Conservation (phyloP, 30 jellyfish, hydroid and myxozoan genomes). For the Nemopilema nomurai region DNA sequence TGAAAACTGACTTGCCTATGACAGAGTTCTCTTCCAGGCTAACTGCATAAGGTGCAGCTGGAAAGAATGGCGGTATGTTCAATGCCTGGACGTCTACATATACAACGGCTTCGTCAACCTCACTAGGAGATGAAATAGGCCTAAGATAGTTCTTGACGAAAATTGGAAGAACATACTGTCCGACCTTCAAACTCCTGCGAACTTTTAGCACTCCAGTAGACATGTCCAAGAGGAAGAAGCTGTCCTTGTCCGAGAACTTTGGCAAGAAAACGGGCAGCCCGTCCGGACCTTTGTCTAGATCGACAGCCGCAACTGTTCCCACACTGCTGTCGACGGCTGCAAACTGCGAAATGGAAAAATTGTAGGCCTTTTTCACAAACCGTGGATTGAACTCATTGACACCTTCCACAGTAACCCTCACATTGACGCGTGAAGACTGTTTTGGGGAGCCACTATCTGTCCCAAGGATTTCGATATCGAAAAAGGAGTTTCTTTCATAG, state of each 20-base stretch:
- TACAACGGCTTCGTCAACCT: conserved; percentile 57
- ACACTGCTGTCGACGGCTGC: conserved; percentile 47
- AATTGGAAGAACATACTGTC: conserved; percentile 25
- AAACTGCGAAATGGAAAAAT: conserved; percentile 47
- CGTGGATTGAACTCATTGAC: conserved; percentile 85
- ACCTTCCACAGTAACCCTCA: conserved; percentile 59
- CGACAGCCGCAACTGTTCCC: conserved; percentile 78
- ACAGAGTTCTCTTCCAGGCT: conserved; percentile 36
- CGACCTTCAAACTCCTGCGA: conserved; percentile 24
- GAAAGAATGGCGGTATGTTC: conserved; percentile 65
- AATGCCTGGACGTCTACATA: conserved; percentile 57
- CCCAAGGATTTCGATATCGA: conserved; percentile 63
- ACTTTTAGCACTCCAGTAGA: conserved; percentile 53
- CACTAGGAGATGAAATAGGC: conserved; percentile 2
- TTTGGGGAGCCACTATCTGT: conserved; percentile 72
- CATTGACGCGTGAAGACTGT: conserved; percentile 24
- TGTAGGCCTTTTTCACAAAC: conserved; percentile 45
- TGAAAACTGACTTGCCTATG: conserved; percentile 17
- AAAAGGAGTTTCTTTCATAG: conserved; percentile 53
- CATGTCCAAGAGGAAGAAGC: conserved; percentile 23
- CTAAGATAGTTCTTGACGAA: conserved; percentile 50
- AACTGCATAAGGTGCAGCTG: neutral
- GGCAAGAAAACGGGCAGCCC: conserved; percentile 44
- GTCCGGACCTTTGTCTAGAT: conserved; percentile 70
- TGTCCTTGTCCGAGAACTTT: neutral